These are phyloP conservation scores for Pocillopora damicornis DNA, from an alignment of 64 coral and sea anemone genomes.

Conservation along the genomic window DNA sequence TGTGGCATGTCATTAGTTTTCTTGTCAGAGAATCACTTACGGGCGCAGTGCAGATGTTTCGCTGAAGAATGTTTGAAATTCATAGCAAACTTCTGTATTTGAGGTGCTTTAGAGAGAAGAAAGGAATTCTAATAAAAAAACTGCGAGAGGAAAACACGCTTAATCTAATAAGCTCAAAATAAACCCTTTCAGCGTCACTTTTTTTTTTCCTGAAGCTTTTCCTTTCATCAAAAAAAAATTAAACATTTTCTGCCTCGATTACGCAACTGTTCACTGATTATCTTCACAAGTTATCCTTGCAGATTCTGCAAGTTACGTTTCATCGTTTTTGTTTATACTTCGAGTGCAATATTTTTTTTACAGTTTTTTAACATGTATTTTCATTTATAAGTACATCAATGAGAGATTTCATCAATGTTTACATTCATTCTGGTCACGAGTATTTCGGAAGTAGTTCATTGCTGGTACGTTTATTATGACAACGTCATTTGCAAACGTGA, in stretches of 20 bases:
- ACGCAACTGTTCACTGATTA: not conserved
- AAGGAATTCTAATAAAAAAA: not conserved
- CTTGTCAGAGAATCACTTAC: not conserved
- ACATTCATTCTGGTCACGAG: slow-evolving; percentile 19
- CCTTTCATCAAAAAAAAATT: not conserved
- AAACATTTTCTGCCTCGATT: not conserved
- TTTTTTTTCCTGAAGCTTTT: not conserved
- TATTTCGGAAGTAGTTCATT: slow-evolving; percentile 12
- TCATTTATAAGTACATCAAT: not conserved
- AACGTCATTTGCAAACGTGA: slow-evolving; percentile 29
- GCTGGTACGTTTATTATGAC: not conserved
- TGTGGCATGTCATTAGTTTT: not conserved
- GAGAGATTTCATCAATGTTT: not conserved
- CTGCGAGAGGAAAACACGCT: not conserved
- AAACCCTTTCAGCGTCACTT: not conserved
- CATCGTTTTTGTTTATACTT: not conserved
- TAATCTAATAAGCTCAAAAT: not conserved
- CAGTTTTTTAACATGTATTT: not conserved
- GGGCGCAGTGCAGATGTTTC: not conserved
- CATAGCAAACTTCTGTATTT: not conserved
- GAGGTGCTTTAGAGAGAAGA: not conserved
- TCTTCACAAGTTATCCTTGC: not conserved
- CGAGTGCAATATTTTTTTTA: not conserved
- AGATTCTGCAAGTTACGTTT: not conserved
- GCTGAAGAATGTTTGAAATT: not conserved